phyloP scores from a whole-genome alignment of 2,113 vertebrate genomes.

The Carlito syrichta region DNA sequence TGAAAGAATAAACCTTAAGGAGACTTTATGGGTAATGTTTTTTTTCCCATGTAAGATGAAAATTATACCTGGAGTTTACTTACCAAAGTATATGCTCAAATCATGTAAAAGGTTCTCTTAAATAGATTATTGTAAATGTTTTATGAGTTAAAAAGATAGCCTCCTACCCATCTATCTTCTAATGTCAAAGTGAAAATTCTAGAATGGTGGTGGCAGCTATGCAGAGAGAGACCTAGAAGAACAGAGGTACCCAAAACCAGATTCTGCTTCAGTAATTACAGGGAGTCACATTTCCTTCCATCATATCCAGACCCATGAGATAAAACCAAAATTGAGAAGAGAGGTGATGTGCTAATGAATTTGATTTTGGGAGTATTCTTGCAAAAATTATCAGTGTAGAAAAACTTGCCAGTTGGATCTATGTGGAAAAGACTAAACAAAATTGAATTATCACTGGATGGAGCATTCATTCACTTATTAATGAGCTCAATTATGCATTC shows the following conservation, averaged over 20 bases:
- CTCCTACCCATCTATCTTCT: background rate
- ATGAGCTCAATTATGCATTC: conserved; percentile 3
- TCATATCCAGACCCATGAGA: background rate
- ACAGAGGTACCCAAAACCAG: background rate
- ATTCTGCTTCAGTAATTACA: conserved; percentile 5
- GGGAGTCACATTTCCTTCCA: background rate
- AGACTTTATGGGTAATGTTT: conserved; percentile 34
- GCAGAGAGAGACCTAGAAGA: background rate
- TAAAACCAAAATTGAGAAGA: conserved; percentile 2
- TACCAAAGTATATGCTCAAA: background rate
- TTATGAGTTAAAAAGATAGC: background rate
- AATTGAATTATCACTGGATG: background rate
- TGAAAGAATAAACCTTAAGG: background rate
- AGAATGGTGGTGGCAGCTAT: background rate
- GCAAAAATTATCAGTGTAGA: background rate
- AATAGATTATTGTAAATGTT: conserved; percentile 5
- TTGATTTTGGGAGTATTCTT: background rate
- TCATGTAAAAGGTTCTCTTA: background rate
- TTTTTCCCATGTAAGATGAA: conserved; percentile 26
- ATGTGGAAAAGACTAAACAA: background rate
- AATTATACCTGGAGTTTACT: background rate
- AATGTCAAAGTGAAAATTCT: background rate
- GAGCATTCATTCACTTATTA: background rate
- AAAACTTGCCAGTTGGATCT: background rate
- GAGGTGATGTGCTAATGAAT: background rate